Base-by-base conservation (phyloP, 2,888 invertebrate species). In the Mongoloraphidia duomilia region DNA sequence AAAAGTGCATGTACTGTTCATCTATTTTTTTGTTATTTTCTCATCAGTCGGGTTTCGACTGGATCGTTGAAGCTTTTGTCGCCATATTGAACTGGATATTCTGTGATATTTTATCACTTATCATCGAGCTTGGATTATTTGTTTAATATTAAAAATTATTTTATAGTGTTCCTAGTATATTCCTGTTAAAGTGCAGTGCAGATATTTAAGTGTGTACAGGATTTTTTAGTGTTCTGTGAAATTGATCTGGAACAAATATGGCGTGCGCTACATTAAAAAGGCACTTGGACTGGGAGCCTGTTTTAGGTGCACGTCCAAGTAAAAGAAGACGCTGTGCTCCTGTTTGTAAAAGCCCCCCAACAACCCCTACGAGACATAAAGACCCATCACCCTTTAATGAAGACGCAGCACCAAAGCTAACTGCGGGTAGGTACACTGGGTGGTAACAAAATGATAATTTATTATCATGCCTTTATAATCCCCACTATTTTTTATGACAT, bases 241-340 rank as follows among this genome's bases (percentile, higher is more conserved):
- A 39, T 39, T 39, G 14, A 44, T 35, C 34, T 14, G 14, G 66
- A 60, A 61, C 63, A 67, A 79, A 79, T 77, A 96, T 96, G 95
- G 95, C 95, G 78, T 95, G 95, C 79, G 94, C 94, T 73, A 95
- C 95, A 64, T 77, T 95, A 58, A 95, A 95, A 77, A 81, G 95
- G 70, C 84, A 86, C 67, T 77, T 92, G 65, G 95, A 95, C 69
- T 94, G 94, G 82, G 95, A 95, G 73, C 86, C 92, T 56, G 75
- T 82, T 56, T 81, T 92, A 70, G 84, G 86, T 65, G 85, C 85
- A 64, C 74, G 88, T 62, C 89, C 92, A 51, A 82, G 84, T 34
- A 94, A 93, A 71, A 77, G 93, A 65, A 80, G 93, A 69, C 81
- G 94, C 73, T 94, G 92, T 72, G 82, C 84, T 63, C 91, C 91